Evolutionary conservation across 2,888 invertebrate genomes (phyloP).

Genomic region (Hetaerina titia): DNA sequence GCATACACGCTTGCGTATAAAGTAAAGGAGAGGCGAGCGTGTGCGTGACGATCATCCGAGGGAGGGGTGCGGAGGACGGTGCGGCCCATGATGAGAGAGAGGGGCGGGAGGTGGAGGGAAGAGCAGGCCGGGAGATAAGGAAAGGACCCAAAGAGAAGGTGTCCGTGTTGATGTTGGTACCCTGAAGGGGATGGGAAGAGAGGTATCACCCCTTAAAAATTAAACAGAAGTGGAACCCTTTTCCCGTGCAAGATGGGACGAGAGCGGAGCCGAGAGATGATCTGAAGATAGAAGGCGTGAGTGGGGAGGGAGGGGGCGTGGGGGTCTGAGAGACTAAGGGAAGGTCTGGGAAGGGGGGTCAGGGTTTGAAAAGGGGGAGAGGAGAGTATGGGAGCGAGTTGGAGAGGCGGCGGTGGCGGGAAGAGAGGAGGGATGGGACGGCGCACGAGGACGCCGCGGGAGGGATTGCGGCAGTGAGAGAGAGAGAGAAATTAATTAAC

Average conservation of each 20-base stretch:
- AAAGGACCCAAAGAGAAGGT: not conserved
- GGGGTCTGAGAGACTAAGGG: not conserved
- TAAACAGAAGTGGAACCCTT: not conserved
- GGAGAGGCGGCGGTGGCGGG: not conserved
- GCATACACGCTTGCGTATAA: too few relatives aligned
- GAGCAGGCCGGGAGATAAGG: not conserved
- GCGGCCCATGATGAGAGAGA: not conserved
- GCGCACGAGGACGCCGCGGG: not conserved
- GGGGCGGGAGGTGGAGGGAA: not conserved
- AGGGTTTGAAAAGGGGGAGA: not conserved
- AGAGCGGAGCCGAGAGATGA: not conserved
- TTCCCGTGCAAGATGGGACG: too few relatives aligned
- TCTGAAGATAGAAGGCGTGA: not conserved
- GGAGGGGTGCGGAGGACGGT: not conserved
- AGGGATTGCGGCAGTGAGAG: not conserved
- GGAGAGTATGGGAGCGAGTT: not conserved
- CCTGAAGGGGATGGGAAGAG: not conserved
- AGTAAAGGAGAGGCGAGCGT: not conserved
- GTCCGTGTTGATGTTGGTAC: not conserved
- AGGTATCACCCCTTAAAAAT: not conserved
- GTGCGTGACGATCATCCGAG: not conserved
- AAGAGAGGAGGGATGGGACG: not conserved
- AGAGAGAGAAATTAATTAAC: constrained; percentile 53
- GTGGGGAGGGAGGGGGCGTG: not conserved
- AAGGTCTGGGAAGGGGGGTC: not conserved